These are phyloP conservation scores for Lepidocyrtoides sp. DNA, from an alignment of 2,888 invertebrate genomes.

Conservation along the genomic window DNA sequence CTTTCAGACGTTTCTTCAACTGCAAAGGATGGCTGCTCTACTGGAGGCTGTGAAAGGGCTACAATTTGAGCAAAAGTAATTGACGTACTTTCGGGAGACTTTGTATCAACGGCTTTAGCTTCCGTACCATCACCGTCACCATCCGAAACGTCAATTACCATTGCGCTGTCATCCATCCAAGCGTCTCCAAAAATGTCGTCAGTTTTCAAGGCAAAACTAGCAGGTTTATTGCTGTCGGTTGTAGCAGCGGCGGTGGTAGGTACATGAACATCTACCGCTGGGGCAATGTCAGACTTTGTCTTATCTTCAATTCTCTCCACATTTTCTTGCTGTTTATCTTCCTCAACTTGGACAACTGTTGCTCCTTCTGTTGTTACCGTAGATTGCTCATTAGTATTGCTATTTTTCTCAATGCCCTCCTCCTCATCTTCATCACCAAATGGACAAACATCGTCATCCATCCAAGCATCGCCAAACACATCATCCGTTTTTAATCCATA, in stretches of 20 bases:
- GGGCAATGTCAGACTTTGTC: conserved; percentile 12
- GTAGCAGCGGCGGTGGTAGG: too few relatives aligned
- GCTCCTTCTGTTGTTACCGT: neutral
- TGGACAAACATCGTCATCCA: too few relatives aligned
- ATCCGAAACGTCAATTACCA: conserved; percentile 78
- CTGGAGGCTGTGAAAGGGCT: neutral
- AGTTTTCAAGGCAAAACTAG: conserved; percentile 59
- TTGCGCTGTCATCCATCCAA: conserved; percentile 79
- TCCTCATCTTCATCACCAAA: conserved; percentile 59
- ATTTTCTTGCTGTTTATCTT: neutral
- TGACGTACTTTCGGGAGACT: conserved; percentile 73
- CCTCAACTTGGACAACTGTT: neutral
- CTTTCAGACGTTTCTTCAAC: conserved; percentile 12
- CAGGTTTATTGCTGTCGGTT: neutral
- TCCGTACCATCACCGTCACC: conserved; percentile 29
- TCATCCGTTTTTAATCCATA: conserved; percentile 55
- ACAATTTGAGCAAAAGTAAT: conserved; percentile 42
- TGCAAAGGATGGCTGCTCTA: neutral
- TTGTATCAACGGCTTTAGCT: neutral
- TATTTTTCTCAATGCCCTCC: neutral
- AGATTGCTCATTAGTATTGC: neutral
- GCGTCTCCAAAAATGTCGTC: conserved; percentile 77
- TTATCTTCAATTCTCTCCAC: neutral
- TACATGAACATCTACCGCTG: neutral
- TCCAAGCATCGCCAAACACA: conserved; percentile 61